Evolutionary conservation across 2,888 invertebrate genomes (phyloP).

Genomic region (Brenthis daphne): DNA sequence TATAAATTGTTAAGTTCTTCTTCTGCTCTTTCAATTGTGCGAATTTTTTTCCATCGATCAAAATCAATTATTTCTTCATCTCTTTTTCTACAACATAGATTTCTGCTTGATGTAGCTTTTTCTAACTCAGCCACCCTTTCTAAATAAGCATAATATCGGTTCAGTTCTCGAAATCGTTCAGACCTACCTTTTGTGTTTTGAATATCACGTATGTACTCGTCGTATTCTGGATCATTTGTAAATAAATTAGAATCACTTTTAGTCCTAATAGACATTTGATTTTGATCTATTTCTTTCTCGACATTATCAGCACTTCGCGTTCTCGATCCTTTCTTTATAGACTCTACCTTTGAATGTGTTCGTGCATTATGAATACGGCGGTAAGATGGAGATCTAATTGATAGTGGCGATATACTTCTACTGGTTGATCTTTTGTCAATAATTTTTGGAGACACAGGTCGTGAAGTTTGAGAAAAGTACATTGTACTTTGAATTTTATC

Average conservation of each 20-base stretch:
- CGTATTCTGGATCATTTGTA: constrained; percentile 83
- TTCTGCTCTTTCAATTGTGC: constrained; percentile 90
- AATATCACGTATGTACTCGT: constrained; percentile 85
- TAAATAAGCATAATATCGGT: constrained; percentile 91
- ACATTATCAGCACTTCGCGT: constrained; percentile 85
- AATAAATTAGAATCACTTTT: constrained; percentile 68
- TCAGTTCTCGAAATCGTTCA: constrained; percentile 91
- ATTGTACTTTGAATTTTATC: constrained; percentile 57
- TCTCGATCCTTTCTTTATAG: constrained; percentile 73
- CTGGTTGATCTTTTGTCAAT: constrained; percentile 48
- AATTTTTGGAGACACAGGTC: constrained; percentile 70
- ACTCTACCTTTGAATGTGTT: constrained; percentile 62
- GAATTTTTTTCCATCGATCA: constrained; percentile 92
- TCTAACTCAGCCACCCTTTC: constrained; percentile 93
- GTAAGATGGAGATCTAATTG: constrained; percentile 85
- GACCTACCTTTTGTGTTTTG: constrained; percentile 86
- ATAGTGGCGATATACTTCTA: constrained; percentile 80
- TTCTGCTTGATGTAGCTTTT: constrained; percentile 86
- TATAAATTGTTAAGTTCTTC: constrained; percentile 90
- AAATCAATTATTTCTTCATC: constrained; percentile 93
- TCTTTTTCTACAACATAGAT: constrained; percentile 86
- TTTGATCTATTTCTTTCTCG: constrained; percentile 66
- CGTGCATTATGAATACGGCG: constrained; percentile 83
- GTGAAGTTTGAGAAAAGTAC: constrained; percentile 69
- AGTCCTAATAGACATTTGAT: constrained; percentile 50